Evolutionary conservation across 2,113 vertebrate genomes (phyloP).

Genomic region (Neodontobutis hainanensis): DNA sequence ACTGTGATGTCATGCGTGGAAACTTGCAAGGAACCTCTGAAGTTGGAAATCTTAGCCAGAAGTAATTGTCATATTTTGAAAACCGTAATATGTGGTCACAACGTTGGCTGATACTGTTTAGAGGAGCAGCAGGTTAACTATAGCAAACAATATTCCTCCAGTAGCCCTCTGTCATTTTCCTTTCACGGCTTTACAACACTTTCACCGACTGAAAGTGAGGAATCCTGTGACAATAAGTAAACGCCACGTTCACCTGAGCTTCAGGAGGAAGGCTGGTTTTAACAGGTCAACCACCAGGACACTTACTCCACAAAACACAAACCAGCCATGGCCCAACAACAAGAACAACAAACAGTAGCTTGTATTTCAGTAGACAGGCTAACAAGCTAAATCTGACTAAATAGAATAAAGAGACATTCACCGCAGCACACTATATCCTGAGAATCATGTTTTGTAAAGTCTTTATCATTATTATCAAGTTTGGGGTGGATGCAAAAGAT

Average conservation of each 20-base stretch:
- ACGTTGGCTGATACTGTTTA: too few species aligned
- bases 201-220: not conserved
- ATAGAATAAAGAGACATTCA: too few species aligned
- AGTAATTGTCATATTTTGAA: too few species aligned
- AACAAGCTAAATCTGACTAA: too few species aligned
- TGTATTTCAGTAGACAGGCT: not conserved
- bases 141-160: not conserved
- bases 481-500: too few species aligned
- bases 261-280: slow-evolving; percentile 7
- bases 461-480: too few species aligned
- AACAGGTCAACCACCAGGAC: slow-evolving; percentile 11
- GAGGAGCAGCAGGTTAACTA: not conserved
- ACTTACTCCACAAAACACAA: slow-evolving; percentile 18
- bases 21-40: too few species aligned
- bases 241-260: slow-evolving; percentile 35
- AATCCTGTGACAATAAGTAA: slow-evolving; percentile 29
- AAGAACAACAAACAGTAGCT: not conserved
- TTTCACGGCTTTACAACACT: slow-evolving; percentile 2
- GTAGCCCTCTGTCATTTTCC: not conserved
- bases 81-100: too few species aligned
- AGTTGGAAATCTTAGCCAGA: too few species aligned
- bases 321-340: not conserved
- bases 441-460: too few species aligned
- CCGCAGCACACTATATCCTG: too few species aligned
- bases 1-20: too few species aligned